Evolutionary conservation across 2,797 vertebrate genomes (phyloP).

Genomic region (Naso thynnoides): DNA sequence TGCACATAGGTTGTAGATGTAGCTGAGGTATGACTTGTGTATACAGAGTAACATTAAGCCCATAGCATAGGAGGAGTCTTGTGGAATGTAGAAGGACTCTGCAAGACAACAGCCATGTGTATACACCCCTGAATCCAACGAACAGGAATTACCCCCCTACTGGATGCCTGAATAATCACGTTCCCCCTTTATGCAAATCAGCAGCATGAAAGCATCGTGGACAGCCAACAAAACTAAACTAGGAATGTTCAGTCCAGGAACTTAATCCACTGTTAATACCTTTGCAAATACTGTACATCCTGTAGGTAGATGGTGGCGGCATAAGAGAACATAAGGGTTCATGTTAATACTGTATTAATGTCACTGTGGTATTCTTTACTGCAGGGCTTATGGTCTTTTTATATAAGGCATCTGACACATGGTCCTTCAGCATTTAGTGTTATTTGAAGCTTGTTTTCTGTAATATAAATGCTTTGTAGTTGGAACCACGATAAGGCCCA

Average conservation of each 20-base stretch:
- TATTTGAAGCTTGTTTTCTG: not conserved
- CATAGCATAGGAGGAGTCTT: not conserved
- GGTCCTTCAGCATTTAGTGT: conserved; percentile 2
- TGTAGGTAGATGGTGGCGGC: not conserved
- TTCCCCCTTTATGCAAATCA: conserved; percentile 7
- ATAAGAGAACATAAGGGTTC: not conserved
- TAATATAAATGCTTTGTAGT: not conserved
- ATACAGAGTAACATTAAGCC: no score
- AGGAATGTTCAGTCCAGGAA: not conserved
- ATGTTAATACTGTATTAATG: not conserved
- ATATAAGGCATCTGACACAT: not conserved
- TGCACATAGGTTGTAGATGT: no score
- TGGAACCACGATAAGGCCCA: not conserved
- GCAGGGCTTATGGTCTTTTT: not conserved
- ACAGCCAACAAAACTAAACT: not conserved
- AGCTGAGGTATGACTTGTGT: no score
- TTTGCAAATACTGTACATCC: not conserved
- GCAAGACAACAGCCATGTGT: not conserved
- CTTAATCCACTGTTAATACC: not conserved
- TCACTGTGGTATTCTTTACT: not conserved
- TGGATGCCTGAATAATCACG: not conserved
- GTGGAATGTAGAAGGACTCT: not conserved
- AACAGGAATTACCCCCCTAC: not conserved
- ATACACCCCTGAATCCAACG: not conserved
- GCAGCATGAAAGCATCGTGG: not conserved